phyloP scores from a whole-genome alignment of 2,797 vertebrate genomes.

The Phoxinus dragarum region DNA sequence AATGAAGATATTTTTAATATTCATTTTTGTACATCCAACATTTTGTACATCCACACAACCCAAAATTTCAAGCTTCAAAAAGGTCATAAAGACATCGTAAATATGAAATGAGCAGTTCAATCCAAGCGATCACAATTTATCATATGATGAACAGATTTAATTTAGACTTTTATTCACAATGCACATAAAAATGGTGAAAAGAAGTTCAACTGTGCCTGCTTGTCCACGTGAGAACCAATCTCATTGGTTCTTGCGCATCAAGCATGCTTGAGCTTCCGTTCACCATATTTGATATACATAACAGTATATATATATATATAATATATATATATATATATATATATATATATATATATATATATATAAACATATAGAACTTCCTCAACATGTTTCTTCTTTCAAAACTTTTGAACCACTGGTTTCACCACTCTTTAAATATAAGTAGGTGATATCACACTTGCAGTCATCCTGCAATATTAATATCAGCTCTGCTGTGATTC shows the following conservation, averaged over 20 bases:
- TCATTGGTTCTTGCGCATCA: background rate
- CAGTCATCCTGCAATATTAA: background rate
- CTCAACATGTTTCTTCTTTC: background rate
- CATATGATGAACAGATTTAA: background rate
- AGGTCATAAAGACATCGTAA: background rate
- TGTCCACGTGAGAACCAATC: background rate
- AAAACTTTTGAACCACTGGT: background rate
- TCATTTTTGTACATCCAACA: background rate
- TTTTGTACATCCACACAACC: background rate
- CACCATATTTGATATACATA: background rate
- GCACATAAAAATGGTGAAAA: background rate
- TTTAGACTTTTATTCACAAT: background rate
- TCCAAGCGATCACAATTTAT: background rate
- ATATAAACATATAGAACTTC: background rate
- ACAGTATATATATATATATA: too few species aligned
- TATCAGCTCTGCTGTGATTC: background rate
- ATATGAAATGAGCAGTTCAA: background rate
- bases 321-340: too few species aligned
- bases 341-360: too few species aligned
- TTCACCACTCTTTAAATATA: background rate
- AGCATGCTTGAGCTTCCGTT: background rate
- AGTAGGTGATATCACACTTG: background rate
- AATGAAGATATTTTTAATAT: background rate
- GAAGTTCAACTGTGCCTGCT: background rate
- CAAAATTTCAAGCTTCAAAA: background rate